Evolutionary conservation across 2,797 vertebrate genomes (phyloP).

Genomic region (Argyrosomus regius): DNA sequence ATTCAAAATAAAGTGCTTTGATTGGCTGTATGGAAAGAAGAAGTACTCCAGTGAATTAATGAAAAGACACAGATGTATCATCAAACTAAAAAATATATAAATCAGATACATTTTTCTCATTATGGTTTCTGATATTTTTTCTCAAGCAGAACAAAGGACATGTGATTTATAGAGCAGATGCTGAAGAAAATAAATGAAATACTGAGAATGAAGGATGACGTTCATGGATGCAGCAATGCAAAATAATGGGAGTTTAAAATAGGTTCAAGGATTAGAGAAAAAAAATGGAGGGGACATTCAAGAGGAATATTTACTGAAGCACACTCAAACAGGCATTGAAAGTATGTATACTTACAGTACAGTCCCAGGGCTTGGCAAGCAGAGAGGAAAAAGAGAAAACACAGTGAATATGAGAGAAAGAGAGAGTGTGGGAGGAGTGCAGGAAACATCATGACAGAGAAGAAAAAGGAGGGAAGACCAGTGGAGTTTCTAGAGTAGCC

Average conservation of each 20-base stretch:
- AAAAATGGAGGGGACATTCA: neutral
- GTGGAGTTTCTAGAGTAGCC: slow-evolving; percentile 39
- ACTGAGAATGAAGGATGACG: neutral
- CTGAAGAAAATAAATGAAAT: too few relatives aligned
- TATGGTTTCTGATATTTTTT: too few relatives aligned
- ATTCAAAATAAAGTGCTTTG: neutral
- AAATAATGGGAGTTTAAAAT: slow-evolving; percentile 1
- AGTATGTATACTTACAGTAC: slow-evolving; percentile 80
- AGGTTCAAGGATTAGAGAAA: neutral
- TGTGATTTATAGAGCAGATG: too few relatives aligned
- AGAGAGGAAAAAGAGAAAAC: slow-evolving; percentile 59
- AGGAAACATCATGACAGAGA: slow-evolving; percentile 53
- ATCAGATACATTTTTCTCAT: neutral
- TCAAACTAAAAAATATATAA: neutral
- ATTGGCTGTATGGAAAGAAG: neutral
- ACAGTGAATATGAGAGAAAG: slow-evolving; percentile 52
- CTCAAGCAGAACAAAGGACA: neutral
- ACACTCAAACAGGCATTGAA: slow-evolving; percentile 40
- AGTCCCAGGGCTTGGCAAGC: slow-evolving; percentile 81
- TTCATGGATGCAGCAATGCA: slow-evolving; percentile 1
- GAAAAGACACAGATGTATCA: neutral
- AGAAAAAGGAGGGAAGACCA: slow-evolving; percentile 51
- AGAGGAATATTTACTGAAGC: slow-evolving; percentile 21
- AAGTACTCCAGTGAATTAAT: neutral
- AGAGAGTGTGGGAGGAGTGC: slow-evolving; percentile 32